Base-by-base conservation (phyloP, 1,140 invertebrate genomes). In the Drosophila parabipectinata region DNA sequence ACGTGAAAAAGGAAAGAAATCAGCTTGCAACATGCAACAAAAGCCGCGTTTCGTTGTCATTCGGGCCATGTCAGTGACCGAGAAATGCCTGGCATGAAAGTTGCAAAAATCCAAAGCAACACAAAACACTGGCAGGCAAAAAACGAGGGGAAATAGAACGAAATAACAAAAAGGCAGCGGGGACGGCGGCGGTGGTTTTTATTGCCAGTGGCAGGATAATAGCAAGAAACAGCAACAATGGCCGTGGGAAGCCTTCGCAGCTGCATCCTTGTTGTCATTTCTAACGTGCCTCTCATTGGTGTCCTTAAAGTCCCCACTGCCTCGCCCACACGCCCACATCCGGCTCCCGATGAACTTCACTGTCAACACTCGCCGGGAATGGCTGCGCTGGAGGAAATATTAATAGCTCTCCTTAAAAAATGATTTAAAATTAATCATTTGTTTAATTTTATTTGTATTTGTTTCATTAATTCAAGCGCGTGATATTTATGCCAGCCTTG, bases 41-140 rank as follows among this genome's bases (percentile, higher is more conserved):
- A 77, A 68, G 80, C 64, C 60, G 76, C 76, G 80, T 61, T 71
- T 57, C 61, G 71, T 62, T 48, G 62, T 68, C 41, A 61, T 71
- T 71, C 52, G 67, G 64, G 52, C 51, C 67, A 88, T 88, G 83
- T 88, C 83, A 88, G 56, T 88, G 83, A 88, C 83, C 83, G 83
- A 88, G 82, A 88, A 87, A 77, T 88, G 84, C 76, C 64, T 68
- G 75, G 71, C 64, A 82, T 81, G 62, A 73, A 74, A 77, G 72
- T 66, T 74, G 77, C 41, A 74, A 58, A 74, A 75, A 76, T 76
- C 61, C 41, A 68, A 60, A 67, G 61, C 71, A 44, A 32, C 54
- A 73, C 64, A 75, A 37, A 26, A 28, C 14, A 7, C 58, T 30
- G 34, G 10, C 34, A n/a, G 34, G 34, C 52, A 77, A 59, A 69